phyloP scores from a whole-genome alignment of 2,888 invertebrate genomes.

The Caradrina clavipalpis region DNA sequence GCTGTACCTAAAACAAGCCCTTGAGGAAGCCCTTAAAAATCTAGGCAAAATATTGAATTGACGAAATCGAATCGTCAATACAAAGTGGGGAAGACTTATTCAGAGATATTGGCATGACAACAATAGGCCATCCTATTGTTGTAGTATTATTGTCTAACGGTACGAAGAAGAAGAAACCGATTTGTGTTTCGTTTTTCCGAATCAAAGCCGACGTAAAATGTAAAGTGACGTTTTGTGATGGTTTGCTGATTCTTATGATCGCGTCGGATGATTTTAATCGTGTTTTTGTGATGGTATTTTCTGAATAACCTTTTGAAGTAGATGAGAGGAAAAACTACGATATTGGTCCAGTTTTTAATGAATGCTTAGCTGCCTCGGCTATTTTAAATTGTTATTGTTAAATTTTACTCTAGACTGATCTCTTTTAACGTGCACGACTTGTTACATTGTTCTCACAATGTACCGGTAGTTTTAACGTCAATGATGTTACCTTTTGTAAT shows the following conservation, averaged over 20 bases:
- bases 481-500: too few species aligned
- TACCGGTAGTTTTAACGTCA: too few species aligned
- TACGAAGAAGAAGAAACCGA: conserved; percentile 19
- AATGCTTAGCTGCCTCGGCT: too few species aligned
- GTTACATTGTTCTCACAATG: too few species aligned
- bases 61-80: conserved; percentile 12
- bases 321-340: background rate
- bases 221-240: conserved; percentile 1
- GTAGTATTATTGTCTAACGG: background rate
- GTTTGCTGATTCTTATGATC: conserved; percentile 10
- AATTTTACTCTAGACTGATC: too few species aligned
- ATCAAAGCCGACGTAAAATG: conserved; percentile 9
- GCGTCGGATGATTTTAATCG: conserved; percentile 10
- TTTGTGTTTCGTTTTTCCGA: conserved; percentile 17
- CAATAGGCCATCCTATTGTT: conserved; percentile 10
- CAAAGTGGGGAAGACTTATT: background rate
- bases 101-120: conserved; percentile 14
- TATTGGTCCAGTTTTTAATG: too few species aligned
- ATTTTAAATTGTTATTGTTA: too few species aligned
- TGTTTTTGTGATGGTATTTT: background rate
- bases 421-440: too few species aligned
- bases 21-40: background rate
- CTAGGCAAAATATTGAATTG: background rate
- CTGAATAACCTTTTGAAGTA: background rate
- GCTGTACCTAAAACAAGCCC: background rate